Conservation (phyloP, 2,888 invertebrate species). For the Caenorhabditis sp. region DNA sequence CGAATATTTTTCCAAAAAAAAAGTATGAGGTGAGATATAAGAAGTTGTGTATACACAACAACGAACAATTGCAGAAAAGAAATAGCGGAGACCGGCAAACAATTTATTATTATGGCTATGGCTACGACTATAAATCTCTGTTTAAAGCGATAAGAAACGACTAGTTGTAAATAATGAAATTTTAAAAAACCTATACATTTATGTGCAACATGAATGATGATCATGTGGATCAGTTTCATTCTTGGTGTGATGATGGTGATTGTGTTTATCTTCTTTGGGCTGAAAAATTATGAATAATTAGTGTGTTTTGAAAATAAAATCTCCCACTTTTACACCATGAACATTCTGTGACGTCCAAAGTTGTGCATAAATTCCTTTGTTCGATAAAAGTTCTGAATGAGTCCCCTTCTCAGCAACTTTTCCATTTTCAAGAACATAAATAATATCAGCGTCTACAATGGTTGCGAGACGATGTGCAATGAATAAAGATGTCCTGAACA, state of each 20-base stretch:
- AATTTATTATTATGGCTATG: background rate
- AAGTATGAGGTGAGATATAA: background rate
- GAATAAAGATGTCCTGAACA: conserved; percentile 83
- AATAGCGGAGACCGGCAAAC: background rate
- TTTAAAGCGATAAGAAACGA: background rate
- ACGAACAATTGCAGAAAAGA: background rate
- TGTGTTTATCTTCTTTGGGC: conserved; percentile 37
- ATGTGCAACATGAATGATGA: background rate
- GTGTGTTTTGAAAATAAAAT: background rate
- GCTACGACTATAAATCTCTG: background rate
- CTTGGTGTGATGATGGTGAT: background rate
- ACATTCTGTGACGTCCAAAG: conserved; percentile 68
- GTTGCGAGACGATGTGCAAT: conserved; percentile 82
- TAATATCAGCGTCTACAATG: conserved; percentile 86
- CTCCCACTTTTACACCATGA: conserved; percentile 47
- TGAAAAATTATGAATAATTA: conserved; percentile 14
- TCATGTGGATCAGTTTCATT: background rate
- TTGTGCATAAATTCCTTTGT: conserved; percentile 57
- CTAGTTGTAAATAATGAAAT: background rate
- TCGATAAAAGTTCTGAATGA: conserved; percentile 37
- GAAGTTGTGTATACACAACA: background rate
- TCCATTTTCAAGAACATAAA: conserved; percentile 73
- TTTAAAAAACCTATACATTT: background rate
- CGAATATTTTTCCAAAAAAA: background rate
- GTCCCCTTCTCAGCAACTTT: conserved; percentile 42